phyloP scores from a whole-genome alignment of 2,888 invertebrate genomes.

The Latrodectus hesperus region DNA sequence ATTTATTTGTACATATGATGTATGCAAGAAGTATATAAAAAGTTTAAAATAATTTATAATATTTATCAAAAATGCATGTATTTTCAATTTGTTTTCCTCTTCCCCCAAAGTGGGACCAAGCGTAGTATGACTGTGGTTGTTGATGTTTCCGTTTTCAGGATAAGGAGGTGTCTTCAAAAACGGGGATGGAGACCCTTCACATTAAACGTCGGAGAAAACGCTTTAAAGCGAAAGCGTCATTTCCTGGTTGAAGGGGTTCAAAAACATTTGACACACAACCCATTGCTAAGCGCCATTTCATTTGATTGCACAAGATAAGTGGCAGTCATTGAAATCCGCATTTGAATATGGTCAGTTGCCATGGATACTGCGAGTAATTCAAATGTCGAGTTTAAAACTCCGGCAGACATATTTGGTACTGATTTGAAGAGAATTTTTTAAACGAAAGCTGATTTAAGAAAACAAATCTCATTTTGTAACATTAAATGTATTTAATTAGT shows the following conservation, averaged over 20 bases:
- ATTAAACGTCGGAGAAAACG: conserved; percentile 15
- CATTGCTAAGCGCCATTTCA: conserved; percentile 65
- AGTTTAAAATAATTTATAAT: too few species aligned
- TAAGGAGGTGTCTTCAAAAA: background rate
- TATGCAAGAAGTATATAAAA: too few species aligned
- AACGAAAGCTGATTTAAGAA: too few species aligned
- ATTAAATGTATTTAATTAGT: too few species aligned
- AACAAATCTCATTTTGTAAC: too few species aligned
- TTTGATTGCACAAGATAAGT: conserved; percentile 68
- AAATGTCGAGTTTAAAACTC: conserved; percentile 7
- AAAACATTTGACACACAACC: conserved; percentile 66
- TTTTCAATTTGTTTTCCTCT: background rate
- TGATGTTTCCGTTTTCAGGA: background rate
- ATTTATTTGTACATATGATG: too few species aligned
- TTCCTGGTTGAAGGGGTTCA: conserved; percentile 53
- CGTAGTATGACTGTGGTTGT: background rate
- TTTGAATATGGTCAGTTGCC: conserved; percentile 65
- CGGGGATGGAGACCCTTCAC: conserved; percentile 3
- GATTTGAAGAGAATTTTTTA: too few species aligned
- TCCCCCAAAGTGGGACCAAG: background rate
- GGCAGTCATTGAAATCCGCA: conserved; percentile 68
- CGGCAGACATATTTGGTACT: background rate
- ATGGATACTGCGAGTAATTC: conserved; percentile 25
- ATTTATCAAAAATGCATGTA: too few species aligned
- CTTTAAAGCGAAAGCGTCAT: conserved; percentile 39